phyloP scores from a whole-genome alignment of 2,888 invertebrate species.

The Syritta pipiens region DNA sequence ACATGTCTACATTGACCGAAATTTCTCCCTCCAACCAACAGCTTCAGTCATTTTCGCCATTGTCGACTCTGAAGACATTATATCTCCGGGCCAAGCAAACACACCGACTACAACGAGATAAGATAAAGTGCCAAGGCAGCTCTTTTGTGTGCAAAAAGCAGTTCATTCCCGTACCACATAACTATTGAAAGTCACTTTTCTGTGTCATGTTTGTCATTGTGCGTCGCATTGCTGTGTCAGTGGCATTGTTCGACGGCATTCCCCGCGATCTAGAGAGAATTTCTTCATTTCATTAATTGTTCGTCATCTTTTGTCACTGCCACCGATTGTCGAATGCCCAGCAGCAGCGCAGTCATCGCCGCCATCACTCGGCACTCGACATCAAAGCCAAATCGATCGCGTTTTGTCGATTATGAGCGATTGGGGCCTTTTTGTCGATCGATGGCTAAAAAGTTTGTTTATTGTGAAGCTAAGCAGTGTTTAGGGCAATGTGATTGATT shows the following conservation, averaged over 20 bases:
- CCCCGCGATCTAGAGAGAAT: slow-evolving; percentile 2
- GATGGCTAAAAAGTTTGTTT: slow-evolving; percentile 12
- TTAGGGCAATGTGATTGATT: slow-evolving; percentile 23
- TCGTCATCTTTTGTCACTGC: no score
- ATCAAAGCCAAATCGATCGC: slow-evolving; percentile 20
- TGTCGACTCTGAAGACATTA: slow-evolving; percentile 5
- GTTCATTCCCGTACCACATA: slow-evolving; percentile 15
- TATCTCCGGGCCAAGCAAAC: slow-evolving; percentile 1
- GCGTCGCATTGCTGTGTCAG: slow-evolving; percentile 3
- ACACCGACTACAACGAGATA: slow-evolving; percentile 26
- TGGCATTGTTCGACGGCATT: slow-evolving; percentile 11
- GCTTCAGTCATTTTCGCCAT: not conserved
- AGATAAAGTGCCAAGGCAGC: slow-evolving; percentile 30
- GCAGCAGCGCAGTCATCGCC: not conserved
- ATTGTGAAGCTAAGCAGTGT: not conserved
- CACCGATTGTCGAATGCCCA: no score
- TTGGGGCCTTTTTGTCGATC: slow-evolving; percentile 22
- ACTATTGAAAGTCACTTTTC: not conserved
- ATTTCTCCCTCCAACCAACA: no score
- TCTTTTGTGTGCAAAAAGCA: slow-evolving; percentile 20
- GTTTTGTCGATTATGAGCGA: slow-evolving; percentile 37
- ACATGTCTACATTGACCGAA: no score
- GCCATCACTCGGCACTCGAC: not conserved
- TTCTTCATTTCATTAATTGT: slow-evolving; percentile 30
- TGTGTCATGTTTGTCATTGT: slow-evolving; percentile 16